Evolutionary conservation across 92 coral and sea anemone species (phyloP), one percentile per base, ranked within the genome.

Genomic region (Desmophyllum pertusum): DNA sequence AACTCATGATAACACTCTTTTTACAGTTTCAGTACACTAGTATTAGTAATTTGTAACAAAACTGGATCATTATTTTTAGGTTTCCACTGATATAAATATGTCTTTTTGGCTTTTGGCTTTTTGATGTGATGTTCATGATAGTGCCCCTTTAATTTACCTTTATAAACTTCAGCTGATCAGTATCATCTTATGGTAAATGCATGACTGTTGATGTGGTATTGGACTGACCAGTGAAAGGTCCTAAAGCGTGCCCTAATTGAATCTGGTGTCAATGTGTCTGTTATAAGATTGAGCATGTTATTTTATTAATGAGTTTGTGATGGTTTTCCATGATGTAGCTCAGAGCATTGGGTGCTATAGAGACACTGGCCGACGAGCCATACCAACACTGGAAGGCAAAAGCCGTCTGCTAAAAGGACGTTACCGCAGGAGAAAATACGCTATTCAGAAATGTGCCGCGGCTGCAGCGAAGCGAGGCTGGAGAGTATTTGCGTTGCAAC

Each of bases 401-500:
- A 76, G 88, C 67, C 88, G 82, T 8, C 81, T 84, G 15, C 52
- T 84, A 27, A 64, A 45, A 23, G 86, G 79, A 39, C 2, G 11
- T 61, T 82, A 82, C 69, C 69, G 86, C 21, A 63, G 83, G 1
- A 63, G 86, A 11, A 42, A 33, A 33, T 59, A 82, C 62, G 86
- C 86, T 30, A 31, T 82, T 55, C 70, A 73, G 70, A 82, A 82
- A 42, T 82, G 86, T 19, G 86, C 71, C 18, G 18, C 43, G 18
- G 86, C 86, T 6, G 77, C 86, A 30, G 42, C 51, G 23, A 70
- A 23, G 17, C 78, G 78, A 39, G 79, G 86, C 59, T 73, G 40
- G 27, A 71, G 71, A 18, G 85, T 88, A 48, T 88, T 88, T 66
- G 92, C 89, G 21, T 3, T 88, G 25, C 92, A 88, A 64, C 66